Base-by-base conservation (phyloP, 2,888 invertebrate genomes). In the Orchesella flavescens region DNA sequence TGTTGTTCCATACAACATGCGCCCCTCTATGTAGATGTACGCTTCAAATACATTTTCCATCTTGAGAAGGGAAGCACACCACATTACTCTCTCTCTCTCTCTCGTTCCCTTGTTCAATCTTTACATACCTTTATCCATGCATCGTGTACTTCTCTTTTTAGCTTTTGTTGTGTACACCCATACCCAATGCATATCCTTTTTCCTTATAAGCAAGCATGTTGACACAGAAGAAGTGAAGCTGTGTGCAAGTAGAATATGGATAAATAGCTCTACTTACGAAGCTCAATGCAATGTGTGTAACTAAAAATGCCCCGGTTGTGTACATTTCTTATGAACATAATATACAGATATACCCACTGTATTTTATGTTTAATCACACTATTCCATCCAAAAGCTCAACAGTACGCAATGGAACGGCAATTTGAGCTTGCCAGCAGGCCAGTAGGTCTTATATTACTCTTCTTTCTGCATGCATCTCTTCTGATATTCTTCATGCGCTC, bases 351-450 rank as follows among this genome's bases (percentile, higher is more conserved):
- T 65, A 65, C 4, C 23, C 12, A 15, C 2, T 65, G 34, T 7
- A 34, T 34, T 68, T 76, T 46, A 53, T 68, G 68, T 46, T 77
- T 77, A 69, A 77, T 77, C 77, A 77, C 57, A 76, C 68, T 46
- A 49, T 53, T 76, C 57, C 55, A 21, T 76, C 57, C 55, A 21
- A 65, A 61, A 21, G 21, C 13, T 21, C 21, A 19, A 55, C 53
- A 76, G 43, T 59, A 69, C 43, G 77, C 57, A 59, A 69, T 68
- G 63, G 66, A 69, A 77, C 69, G 77, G 77, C 77, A 69, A 77
- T 61, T 69, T 72, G 43, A 74, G 69, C 59, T 75, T 34, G 72
- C 73, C 55, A 82, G 69, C 82, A 73, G 83, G 83, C 83, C 83
- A 83, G 73, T 83, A 78, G 77, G 78, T 77, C 83, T 83, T 63